Evolutionary conservation across 2,888 invertebrate species (phyloP), one percentile per base, ranked within the genome.

Genomic region (Plagiodera versicolora): DNA sequence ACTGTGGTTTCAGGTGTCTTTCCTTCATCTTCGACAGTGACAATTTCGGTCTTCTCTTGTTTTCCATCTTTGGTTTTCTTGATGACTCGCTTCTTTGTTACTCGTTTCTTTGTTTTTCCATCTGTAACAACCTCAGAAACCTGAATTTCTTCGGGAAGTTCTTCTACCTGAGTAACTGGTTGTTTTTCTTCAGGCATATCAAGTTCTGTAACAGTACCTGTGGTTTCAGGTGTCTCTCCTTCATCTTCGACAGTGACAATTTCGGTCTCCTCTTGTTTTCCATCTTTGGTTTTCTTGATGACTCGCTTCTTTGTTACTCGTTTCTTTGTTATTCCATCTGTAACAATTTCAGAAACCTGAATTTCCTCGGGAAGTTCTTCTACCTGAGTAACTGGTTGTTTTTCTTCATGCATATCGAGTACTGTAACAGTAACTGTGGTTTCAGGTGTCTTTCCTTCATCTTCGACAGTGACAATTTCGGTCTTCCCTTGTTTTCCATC

Each of bases 281-380:
- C 70, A 53, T 76, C 80, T 63, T 67, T 78, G 1, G 77, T 76
- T 65, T 80, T 81, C 56, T 75, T 80, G 47, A 81, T 77, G 0
- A 77, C 69, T 24, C 81, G 75, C 49, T 77, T 81, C 51, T 79
- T 81, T 11, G 77, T 74, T 30, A 76, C 77, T 39, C 64, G 69
- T 63, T 63, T 73, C 66, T 72, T 67, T 9, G 57, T 57, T 14
- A 66, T 61, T 11, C 71, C 72, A 50, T 81, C 76, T 65, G 72
- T 2, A 2, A 78, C 64, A 62, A 80, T 68, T 58, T 73, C 70
- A 3, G 64, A 63, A 56, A 67, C 65, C 17, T 68, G 58, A 2
- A 72, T 60, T 63, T 72, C 67, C 56, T 69, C 67, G 10, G 74
- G 73, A 67, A 67, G 48, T 67, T 73, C 70, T 66, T 73, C 68